Percentiles rank a stretch among this genome's conserved stretches.
Conservation (phyloP, 1,140 invertebrate species). For the Cydia fagiglandana region DNA sequence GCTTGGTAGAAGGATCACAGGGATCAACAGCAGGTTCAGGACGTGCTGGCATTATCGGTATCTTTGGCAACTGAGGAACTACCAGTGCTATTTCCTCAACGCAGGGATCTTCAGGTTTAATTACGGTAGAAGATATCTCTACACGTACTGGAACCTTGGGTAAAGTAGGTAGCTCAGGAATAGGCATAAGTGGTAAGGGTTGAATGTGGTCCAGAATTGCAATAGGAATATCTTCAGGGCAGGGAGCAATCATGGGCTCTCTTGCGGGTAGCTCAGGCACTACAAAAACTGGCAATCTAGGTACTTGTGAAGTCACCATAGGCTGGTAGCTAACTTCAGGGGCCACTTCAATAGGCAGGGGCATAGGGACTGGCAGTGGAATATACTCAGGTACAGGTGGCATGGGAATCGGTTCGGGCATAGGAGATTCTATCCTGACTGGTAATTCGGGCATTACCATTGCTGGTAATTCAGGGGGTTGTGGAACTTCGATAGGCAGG, state of each 20-base stretch:
- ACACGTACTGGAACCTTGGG: neutral
- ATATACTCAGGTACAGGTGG: neutral
- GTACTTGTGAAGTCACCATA: neutral
- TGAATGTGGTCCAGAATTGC: neutral
- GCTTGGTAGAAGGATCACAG: neutral
- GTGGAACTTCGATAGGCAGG: neutral
- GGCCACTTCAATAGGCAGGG: neutral
- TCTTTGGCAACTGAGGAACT: neutral
- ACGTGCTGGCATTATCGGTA: neutral
- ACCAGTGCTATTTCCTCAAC: neutral
- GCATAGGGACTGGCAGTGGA: neutral
- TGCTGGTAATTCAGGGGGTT: neutral
- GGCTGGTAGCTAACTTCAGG: neutral
- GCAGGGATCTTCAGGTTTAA: neutral
- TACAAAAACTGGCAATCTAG: neutral
- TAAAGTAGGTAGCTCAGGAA: neutral
- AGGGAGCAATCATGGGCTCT: neutral
- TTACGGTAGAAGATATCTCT: neutral
- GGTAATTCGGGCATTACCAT: neutral
- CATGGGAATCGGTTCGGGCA: neutral
- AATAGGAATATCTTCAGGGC: neutral
- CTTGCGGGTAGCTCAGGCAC: conserved; percentile 1
- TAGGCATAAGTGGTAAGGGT: neutral
- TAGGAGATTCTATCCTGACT: neutral
- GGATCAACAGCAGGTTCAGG: neutral